These are phyloP conservation scores for Temnothorax ravouxi DNA, from an alignment of 2,888 invertebrate species.

Conservation along the genomic window DNA sequence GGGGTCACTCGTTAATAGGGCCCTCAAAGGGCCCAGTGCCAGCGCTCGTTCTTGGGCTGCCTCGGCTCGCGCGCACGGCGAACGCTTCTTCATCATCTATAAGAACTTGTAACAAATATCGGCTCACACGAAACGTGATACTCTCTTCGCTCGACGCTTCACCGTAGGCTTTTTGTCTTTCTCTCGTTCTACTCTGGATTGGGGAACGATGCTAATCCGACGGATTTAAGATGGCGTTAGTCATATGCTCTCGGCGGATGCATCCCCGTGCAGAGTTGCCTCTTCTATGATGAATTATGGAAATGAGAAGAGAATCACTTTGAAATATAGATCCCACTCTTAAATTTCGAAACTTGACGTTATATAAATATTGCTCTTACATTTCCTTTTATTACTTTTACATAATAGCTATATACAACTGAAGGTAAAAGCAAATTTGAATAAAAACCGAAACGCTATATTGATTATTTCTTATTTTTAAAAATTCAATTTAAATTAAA, in stretches of 20 bases:
- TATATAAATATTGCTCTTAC: not conserved
- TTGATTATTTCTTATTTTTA: slow-evolving; percentile 8
- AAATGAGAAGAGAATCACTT: slow-evolving; percentile 4
- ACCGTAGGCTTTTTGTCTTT: slow-evolving; percentile 58
- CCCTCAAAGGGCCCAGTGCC: slow-evolving; percentile 76
- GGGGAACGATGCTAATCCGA: slow-evolving; percentile 29
- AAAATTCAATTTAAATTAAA: not conserved
- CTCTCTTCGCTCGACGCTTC: slow-evolving; percentile 64
- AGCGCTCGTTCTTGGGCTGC: slow-evolving; percentile 69
- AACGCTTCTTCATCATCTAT: slow-evolving; percentile 74
- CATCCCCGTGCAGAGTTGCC: slow-evolving; percentile 3
- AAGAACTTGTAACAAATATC: slow-evolving; percentile 76
- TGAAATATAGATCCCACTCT: not conserved
- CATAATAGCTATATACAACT: not conserved
- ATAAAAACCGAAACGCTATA: not conserved
- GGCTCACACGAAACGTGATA: slow-evolving; percentile 77
- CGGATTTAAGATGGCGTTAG: slow-evolving; percentile 44
- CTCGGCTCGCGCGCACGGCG: slow-evolving; percentile 58
- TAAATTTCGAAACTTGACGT: not conserved
- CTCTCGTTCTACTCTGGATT: slow-evolving; percentile 36
- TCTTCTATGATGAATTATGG: slow-evolving; percentile 36
- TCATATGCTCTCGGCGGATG: slow-evolving; percentile 22
- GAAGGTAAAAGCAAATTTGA: not conserved
- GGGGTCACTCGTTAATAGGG: slow-evolving; percentile 82
- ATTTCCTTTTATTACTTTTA: not conserved